Conservation (phyloP, 1,140 invertebrate species). For the Cydia fagiglandana region DNA sequence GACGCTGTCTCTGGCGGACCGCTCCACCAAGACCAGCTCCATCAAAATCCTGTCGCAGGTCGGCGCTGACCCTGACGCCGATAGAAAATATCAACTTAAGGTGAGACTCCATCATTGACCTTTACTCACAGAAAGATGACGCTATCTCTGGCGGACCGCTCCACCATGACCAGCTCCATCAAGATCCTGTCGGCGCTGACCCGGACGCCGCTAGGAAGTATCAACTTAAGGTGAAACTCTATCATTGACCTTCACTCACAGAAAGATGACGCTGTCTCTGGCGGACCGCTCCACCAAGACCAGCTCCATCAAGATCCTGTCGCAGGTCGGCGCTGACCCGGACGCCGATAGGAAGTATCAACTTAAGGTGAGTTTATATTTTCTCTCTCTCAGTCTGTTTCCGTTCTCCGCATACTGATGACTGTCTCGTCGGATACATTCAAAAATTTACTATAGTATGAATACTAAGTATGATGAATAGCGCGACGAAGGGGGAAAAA, state of each 20-base stretch:
- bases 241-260: slow-evolving; percentile 98
- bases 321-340: slow-evolving; percentile 95
- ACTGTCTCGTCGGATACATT: no score
- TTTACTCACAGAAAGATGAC: slow-evolving; percentile 99
- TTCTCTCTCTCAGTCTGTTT: no score
- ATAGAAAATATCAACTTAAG: no score
- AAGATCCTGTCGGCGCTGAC: slow-evolving; percentile 96
- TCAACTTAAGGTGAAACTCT: no score
- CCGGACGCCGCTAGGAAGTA: slow-evolving; percentile 95
- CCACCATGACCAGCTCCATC: slow-evolving; percentile 97
- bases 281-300: slow-evolving; percentile 98
- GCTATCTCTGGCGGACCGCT: slow-evolving; percentile 96
- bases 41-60: slow-evolving; percentile 98
- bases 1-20: slow-evolving; percentile 97
- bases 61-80: slow-evolving; percentile 95
- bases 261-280: slow-evolving; percentile 98
- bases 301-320: slow-evolving; percentile 97
- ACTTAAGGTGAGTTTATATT: slow-evolving; percentile 85
- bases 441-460: no score
- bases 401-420: no score
- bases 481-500: no score
- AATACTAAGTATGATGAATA: no score
- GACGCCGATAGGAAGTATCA: slow-evolving; percentile 93
- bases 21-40: slow-evolving; percentile 97
- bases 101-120: no score